Base-by-base conservation (phyloP, 2,797 vertebrate genomes). In the Melanotaenia trifasciata region DNA sequence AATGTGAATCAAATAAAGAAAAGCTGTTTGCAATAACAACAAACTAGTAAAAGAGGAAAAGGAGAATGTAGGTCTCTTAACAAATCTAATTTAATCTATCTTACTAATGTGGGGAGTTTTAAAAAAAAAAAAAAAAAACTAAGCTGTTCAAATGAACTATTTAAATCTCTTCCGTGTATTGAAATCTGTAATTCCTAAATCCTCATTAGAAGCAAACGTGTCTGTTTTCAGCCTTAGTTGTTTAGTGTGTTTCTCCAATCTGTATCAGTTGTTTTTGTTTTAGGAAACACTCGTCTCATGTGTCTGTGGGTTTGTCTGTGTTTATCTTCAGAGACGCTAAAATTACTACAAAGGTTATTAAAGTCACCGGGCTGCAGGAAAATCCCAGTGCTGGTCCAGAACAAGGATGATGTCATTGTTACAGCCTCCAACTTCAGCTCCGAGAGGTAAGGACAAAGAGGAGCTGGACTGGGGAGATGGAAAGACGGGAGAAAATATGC, bases 371-470 rank as follows among this genome's bases (percentile, higher is more conserved):
- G 98, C 81, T 99, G 98, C 92, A 95, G 98, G 86, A 99, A 99
- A 93, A 99, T 99, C 87, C 97, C 98, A 0, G 97, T 99, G 59
- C 92, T 99, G 90, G 98, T 99, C 72, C 98, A 99, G 93, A 98
- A 96, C 93, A 98, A 96, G 87, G 98, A 99, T 13, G 97, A 99
- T 61, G 98, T 99, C 87, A 97, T 99, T 20, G 96, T 99, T 74
- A 98, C 97, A 0, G 98, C 98, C 70, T 99, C 97, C 85, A 99
- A 99, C 95, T 99, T 99, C 93, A 98, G 97, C 90, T 99, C 98
- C 0, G 98, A 99, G 94, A 97, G 98, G 98, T 99, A 86, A 75
- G 54, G 11, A 20, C 43, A n/a, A 13, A n/a, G 32, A 32, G 6
- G 32, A 7, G 32, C 32, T 32, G 32, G 5, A 14, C 0, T 3